phyloP scores from a whole-genome alignment of 2,888 invertebrate species.

The Xestoiulus laeticollis region DNA sequence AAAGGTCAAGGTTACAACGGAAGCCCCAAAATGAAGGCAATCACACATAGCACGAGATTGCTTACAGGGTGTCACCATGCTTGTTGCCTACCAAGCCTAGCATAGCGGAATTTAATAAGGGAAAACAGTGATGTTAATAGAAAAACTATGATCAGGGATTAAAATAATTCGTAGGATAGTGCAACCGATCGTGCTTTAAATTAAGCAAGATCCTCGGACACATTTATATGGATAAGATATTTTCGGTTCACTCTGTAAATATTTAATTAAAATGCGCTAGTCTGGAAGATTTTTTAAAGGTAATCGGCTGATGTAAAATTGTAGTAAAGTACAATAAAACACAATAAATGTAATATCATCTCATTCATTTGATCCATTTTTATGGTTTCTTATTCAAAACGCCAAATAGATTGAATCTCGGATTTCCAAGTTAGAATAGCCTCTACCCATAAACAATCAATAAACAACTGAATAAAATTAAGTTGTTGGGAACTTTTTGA shows the following conservation, averaged over 20 bases:
- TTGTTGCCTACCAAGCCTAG: not conserved
- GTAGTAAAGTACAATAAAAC: not conserved
- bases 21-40: not conserved
- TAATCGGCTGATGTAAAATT: not conserved
- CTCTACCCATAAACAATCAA: too few relatives aligned
- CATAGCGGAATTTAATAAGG: too few relatives aligned
- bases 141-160: too few relatives aligned
- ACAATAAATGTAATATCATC: not conserved
- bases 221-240: not conserved
- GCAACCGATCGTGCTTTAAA: too few relatives aligned
- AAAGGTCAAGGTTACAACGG: not conserved
- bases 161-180: too few relatives aligned
- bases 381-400: not conserved
- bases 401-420: not conserved
- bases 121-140: too few relatives aligned
- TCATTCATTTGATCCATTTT: not conserved
- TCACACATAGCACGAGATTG: not conserved
- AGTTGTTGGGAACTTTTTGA: too few relatives aligned
- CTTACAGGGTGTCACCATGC: not conserved
- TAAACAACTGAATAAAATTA: too few relatives aligned
- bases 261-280: not conserved
- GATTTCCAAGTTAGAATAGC: not conserved
- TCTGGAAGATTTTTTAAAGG: not conserved
- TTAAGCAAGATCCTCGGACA: too few relatives aligned
- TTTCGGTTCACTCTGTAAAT: not conserved